Conservation (phyloP, 2,113 vertebrate species). For the Ovibos moschatus region DNA sequence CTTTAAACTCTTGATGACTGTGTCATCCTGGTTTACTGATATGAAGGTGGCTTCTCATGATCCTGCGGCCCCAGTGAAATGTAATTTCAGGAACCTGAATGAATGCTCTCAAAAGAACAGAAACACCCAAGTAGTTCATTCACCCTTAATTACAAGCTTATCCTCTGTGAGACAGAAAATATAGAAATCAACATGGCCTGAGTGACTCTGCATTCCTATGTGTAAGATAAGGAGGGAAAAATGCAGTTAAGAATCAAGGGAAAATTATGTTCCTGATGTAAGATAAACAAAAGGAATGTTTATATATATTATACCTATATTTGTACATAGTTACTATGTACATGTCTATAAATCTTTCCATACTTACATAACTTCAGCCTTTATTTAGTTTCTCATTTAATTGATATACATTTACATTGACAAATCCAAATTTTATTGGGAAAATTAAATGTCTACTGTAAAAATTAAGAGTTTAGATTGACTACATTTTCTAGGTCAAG, state of each 20-base stretch:
- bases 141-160: neutral
- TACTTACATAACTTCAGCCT: neutral
- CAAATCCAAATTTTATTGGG: neutral
- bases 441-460: neutral
- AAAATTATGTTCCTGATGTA: neutral
- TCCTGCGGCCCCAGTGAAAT: neutral
- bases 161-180: neutral
- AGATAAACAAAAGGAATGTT: neutral
- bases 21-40: too few relatives aligned
- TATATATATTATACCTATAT: neutral
- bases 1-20: too few relatives aligned
- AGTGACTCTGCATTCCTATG: too few relatives aligned
- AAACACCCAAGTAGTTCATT: neutral
- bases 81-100: neutral
- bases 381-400: neutral
- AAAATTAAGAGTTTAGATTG: neutral
- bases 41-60: too few relatives aligned
- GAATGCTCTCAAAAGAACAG: neutral
- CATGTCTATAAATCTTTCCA: neutral
- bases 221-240: neutral
- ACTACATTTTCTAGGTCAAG: neutral
- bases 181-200: too few relatives aligned
- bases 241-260: neutral
- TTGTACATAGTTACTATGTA: neutral
- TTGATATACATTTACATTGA: neutral